Conservation (phyloP, 2,797 vertebrate species). For the Pangasius macronema region DNA sequence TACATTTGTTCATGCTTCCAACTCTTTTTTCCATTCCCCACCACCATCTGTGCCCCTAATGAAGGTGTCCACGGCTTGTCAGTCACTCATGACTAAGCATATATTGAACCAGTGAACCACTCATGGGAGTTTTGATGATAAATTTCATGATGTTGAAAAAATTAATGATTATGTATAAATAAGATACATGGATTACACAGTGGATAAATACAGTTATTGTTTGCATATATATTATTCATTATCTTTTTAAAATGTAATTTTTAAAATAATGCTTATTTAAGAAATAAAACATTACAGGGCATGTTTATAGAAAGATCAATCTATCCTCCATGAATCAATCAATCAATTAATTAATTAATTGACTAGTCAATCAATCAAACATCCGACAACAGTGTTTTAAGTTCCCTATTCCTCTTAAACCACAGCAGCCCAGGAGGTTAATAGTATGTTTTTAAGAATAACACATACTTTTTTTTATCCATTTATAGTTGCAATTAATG, state of each 20-base stretch:
- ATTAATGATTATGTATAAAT: neutral
- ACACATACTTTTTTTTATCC: neutral
- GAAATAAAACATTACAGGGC: neutral
- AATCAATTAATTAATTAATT: neutral
- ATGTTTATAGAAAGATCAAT: neutral
- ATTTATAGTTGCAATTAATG: neutral
- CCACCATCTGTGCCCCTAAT: slow-evolving; percentile 74
- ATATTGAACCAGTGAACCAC: slow-evolving; percentile 52
- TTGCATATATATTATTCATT: neutral
- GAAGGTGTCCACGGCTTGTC: slow-evolving; percentile 72
- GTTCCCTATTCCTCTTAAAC: neutral
- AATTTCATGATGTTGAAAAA: neutral
- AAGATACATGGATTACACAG: neutral
- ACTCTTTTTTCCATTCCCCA: slow-evolving; percentile 49
- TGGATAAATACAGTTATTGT: neutral
- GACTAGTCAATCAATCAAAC: neutral
- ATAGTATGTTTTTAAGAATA: neutral
- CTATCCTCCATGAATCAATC: neutral
- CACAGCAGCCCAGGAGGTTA: neutral
- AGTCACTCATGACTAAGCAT: slow-evolving; percentile 68
- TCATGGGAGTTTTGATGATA: neutral
- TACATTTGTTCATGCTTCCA: slow-evolving; percentile 70
- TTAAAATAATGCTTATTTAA: neutral
- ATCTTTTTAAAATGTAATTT: neutral
- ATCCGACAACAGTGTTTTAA: neutral